These are phyloP conservation scores for Penaeus vannamei DNA, from an alignment of 1,140 invertebrate species.

Conservation along the genomic window DNA sequence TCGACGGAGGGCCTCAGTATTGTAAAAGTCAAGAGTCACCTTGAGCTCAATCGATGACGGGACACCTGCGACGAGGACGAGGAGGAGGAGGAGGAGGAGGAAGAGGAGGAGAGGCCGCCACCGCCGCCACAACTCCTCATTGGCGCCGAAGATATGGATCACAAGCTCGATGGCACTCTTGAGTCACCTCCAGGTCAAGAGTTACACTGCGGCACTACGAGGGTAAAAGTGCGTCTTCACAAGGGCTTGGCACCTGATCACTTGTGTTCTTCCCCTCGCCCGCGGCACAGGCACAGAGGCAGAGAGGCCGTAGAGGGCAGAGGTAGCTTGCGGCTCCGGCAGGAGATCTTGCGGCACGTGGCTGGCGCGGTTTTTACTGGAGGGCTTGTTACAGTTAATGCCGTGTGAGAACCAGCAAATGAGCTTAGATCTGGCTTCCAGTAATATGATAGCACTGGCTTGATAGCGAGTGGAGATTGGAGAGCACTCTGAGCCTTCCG, in stretches of 20 bases:
- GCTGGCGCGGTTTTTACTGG: slow-evolving; percentile 46
- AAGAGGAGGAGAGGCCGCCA: slow-evolving; percentile 10
- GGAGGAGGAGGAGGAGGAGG: slow-evolving; percentile 34
- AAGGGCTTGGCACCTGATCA: slow-evolving; percentile 59
- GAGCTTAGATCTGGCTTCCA: slow-evolving; percentile 68
- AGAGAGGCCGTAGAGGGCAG: background rate
- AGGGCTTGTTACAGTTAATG: slow-evolving; percentile 63
- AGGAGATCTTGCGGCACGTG: slow-evolving; percentile 48
- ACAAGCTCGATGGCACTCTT: slow-evolving; percentile 66
- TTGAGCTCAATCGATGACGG: slow-evolving; percentile 58
- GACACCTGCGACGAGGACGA: slow-evolving; percentile 44
- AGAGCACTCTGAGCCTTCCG: slow-evolving; percentile 67
- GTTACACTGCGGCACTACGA: slow-evolving; percentile 60
- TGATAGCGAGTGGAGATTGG: slow-evolving; percentile 67
- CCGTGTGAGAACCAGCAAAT: slow-evolving; percentile 61
- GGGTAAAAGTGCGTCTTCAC: slow-evolving; percentile 60
- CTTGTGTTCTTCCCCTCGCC: slow-evolving; percentile 52
- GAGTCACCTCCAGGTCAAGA: slow-evolving; percentile 67
- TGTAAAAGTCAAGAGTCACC: slow-evolving; percentile 63
- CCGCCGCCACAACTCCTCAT: slow-evolving; percentile 53
- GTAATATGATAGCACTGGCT: slow-evolving; percentile 68
- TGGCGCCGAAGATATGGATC: slow-evolving; percentile 66
- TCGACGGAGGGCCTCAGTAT: slow-evolving; percentile 46
- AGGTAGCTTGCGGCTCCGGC: slow-evolving; percentile 42
- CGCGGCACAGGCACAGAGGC: slow-evolving; percentile 22